phyloP scores from a whole-genome alignment of 2,888 invertebrate genomes.

The Thymelicus lineola region DNA sequence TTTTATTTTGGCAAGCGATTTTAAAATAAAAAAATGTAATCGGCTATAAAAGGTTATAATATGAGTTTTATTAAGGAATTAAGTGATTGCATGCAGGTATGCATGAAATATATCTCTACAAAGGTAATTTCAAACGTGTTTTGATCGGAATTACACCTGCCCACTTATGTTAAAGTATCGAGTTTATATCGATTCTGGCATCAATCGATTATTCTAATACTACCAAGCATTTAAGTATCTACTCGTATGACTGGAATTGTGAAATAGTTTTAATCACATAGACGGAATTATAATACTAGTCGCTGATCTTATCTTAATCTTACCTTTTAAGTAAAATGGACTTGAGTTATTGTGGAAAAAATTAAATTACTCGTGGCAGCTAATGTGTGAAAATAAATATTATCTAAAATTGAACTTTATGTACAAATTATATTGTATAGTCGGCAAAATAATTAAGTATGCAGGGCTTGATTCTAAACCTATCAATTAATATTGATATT shows the following conservation, averaged over 20 bases:
- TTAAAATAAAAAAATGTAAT: no score
- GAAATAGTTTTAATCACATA: conserved; percentile 37
- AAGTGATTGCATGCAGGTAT: no score
- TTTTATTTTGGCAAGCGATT: no score
- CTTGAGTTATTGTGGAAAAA: conserved; percentile 3
- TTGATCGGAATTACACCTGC: conserved; percentile 54
- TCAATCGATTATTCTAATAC: conserved; percentile 48
- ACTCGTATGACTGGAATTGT: conserved; percentile 40
- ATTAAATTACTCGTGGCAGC: conserved; percentile 6
- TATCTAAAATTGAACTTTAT: conserved; percentile 22
- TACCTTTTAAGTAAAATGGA: conserved; percentile 8
- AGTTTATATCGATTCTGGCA: conserved; percentile 46
- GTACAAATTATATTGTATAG: conserved; percentile 8
- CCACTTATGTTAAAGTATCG: conserved; percentile 49
- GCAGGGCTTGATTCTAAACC: no score
- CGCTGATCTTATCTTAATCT: conserved; percentile 20
- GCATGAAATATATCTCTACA: background rate
- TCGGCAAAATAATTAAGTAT: no score
- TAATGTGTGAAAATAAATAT: conserved; percentile 22
- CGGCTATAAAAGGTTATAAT: no score
- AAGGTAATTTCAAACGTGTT: conserved; percentile 42
- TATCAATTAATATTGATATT: no score
- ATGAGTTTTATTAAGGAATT: no score
- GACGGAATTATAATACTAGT: conserved; percentile 29
- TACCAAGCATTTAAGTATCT: conserved; percentile 24